These are phyloP conservation scores for Pollenia labialis DNA, from an alignment of 2,888 invertebrate species.

Conservation along the genomic window DNA sequence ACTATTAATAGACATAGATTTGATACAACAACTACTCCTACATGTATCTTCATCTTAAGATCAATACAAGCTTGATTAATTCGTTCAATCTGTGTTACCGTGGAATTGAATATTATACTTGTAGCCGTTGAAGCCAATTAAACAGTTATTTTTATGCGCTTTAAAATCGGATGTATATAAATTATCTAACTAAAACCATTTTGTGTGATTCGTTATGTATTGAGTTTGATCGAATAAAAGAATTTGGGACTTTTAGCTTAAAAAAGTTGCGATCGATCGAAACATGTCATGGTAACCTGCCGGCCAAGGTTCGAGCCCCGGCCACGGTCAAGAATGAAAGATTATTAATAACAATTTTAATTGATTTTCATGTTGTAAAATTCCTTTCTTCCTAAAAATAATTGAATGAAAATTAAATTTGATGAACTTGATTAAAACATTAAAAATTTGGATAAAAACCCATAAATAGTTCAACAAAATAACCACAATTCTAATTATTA, in stretches of 20 bases:
- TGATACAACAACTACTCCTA: background rate
- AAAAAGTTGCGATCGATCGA: no score
- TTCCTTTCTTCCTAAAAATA: no score
- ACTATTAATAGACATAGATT: background rate
- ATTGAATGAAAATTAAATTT: no score
- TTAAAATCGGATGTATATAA: slow-evolving; percentile 23
- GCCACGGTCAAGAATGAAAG: no score
- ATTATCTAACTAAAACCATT: background rate
- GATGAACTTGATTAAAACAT: no score
- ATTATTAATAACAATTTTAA: no score
- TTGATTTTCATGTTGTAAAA: no score
- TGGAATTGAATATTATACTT: background rate
- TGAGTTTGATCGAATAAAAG: background rate
- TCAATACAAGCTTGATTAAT: background rate
- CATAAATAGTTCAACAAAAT: no score
- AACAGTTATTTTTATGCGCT: slow-evolving; percentile 7
- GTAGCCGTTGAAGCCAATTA: slow-evolving; percentile 5
- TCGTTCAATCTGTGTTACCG: background rate
- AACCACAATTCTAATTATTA: no score
- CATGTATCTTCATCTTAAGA: background rate
- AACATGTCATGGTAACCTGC: no score
- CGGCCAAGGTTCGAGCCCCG: no score
- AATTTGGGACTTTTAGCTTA: background rate
- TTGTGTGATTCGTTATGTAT: background rate
- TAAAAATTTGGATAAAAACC: no score